Evolutionary conservation across 2,797 vertebrate species (phyloP).

Genomic region (Notolepis coatsorum): DNA sequence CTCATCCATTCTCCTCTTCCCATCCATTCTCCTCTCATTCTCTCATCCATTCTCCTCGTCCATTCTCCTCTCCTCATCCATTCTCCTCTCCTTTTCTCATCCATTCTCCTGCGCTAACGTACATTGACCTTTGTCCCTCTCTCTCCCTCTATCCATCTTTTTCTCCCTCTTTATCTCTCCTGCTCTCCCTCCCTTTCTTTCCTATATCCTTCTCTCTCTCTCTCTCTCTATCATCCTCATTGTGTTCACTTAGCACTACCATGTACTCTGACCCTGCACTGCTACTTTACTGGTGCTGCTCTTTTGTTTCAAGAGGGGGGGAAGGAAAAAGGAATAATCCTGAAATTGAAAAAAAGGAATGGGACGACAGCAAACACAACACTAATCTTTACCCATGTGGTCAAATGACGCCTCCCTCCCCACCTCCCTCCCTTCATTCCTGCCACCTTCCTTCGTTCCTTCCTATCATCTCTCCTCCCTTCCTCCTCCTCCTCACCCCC

Average conservation of each 20-base stretch:
- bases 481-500: constrained; percentile 11
- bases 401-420: constrained; percentile 35
- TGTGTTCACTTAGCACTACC: no score
- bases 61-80: neutral
- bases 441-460: constrained; percentile 11
- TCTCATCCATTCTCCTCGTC: neutral
- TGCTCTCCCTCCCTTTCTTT: neutral
- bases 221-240: neutral
- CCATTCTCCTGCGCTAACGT: neutral
- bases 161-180: neutral
- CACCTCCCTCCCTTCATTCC: constrained; percentile 20
- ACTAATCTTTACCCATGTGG: constrained; percentile 38
- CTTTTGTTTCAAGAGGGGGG: constrained; percentile 28
- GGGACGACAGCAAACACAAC: constrained; percentile 49
- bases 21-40: neutral
- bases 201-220: neutral
- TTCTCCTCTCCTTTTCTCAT: constrained; percentile 4
- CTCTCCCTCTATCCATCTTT: neutral
- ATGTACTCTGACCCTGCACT: constrained; percentile 30
- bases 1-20: neutral
- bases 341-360: constrained; percentile 53
- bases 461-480: neutral
- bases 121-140: neutral
- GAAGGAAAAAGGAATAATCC: constrained; percentile 55
- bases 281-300: constrained; percentile 39